Evolutionary conservation across 1,140 invertebrate genomes (phyloP), one percentile per base, ranked within the genome.

Genomic region (Drosophila ficusphila): DNA sequence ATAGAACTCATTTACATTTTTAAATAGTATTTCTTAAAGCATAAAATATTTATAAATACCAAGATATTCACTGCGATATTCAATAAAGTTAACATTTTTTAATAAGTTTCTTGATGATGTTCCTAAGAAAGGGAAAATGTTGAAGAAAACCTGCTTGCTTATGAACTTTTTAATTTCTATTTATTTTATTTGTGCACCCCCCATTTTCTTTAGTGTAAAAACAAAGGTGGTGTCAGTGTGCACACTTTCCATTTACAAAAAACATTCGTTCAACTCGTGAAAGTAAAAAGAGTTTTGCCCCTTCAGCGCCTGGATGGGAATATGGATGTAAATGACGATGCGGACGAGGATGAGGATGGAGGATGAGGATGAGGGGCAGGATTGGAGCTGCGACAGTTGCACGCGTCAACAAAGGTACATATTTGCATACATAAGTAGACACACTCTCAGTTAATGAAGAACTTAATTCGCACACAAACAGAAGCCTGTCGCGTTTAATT

Each of bases 381-480:
- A 23, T 6, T 51, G 7, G 9, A 19, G 9, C 23, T 47, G 25
- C 25, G 25, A 29, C 44, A 29, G 4, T 16, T 29, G 12, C 25
- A 29, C 25, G 44, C 4, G 29, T 5, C 6, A 11, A 12, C 19
- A 42, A 33, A 27, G 21, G 33, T 34, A 38, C 38, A 41, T 61
- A 42, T 62, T 62, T 62, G 19, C 52, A 62, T 58, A 31, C 29
- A 58, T 31, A 62, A 42, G 58, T 29, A 11, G 36, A 25, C 27
- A 8, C 36, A 41, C 27, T 31, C 51, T 9, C 8, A 3, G 38
- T 27, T 62, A 62, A 62, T 57, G 51, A 57, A 31, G 27, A 41
- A 57, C 51, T 61, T 57, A 57, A 58, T 58, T 42, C 36, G 25
- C 58, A 12, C 14, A 16, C 36, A 61, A 61, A 42, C 58, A 57